phyloP scores from a whole-genome alignment of 1,140 invertebrate genomes.

The Brachionus sp. region DNA sequence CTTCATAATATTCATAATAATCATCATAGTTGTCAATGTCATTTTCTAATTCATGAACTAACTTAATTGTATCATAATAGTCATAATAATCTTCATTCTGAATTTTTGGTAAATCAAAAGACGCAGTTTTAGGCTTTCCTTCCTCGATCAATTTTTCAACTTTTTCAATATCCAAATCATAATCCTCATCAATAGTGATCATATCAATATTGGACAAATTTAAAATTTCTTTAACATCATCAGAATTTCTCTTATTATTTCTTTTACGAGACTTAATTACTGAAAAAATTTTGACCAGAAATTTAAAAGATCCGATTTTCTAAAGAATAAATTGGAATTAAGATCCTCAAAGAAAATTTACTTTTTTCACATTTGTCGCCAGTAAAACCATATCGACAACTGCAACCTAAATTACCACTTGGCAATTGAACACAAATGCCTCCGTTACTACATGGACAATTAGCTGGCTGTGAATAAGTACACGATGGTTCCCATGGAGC shows the following conservation, averaged over 20 bases:
- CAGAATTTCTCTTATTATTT: neutral
- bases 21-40: neutral
- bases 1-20: neutral
- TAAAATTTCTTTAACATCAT: neutral
- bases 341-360: neutral
- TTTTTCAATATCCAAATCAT: constrained; percentile 12
- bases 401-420: constrained; percentile 35
- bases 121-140: neutral
- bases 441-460: constrained; percentile 45
- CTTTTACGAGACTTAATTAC: constrained; percentile 12
- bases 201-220: constrained; percentile 17
- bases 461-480: constrained; percentile 36
- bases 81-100: neutral
- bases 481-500: constrained; percentile 43
- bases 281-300: constrained; percentile 36
- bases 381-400: constrained; percentile 43
- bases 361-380: constrained; percentile 45
- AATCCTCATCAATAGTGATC: neutral
- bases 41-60: neutral
- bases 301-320: constrained; percentile 16
- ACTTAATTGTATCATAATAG: neutral
- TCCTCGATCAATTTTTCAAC: neutral
- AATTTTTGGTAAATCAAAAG: neutral
- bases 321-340: neutral
- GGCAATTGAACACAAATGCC: constrained; percentile 39